Percentiles rank a stretch among this genome's conserved stretches.
phyloP scores from a whole-genome alignment of 2,113 vertebrate species.

The Eleginops maclovinus region DNA sequence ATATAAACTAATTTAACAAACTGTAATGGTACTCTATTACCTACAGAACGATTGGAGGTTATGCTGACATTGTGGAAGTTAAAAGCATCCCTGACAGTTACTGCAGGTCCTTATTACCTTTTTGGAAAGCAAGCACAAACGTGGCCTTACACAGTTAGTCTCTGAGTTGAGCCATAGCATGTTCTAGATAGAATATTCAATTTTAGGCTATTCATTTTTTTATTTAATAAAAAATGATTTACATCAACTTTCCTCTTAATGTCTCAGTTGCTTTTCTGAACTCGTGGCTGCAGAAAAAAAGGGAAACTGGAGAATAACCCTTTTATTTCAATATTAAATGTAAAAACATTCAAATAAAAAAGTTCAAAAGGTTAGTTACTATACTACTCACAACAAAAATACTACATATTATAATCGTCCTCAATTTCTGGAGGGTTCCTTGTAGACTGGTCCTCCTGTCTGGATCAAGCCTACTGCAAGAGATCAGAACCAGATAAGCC shows the following conservation, averaged over 20 bases:
- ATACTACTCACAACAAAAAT: no score
- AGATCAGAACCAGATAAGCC: no score
- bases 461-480: no score
- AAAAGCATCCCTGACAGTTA: neutral
- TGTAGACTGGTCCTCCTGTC: no score
- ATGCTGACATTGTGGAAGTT: neutral
- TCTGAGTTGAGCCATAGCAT: slow-evolving; percentile 19
- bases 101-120: neutral
- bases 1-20: slow-evolving; percentile 43
- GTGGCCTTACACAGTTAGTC: slow-evolving; percentile 51
- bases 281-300: no score
- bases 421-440: no score
- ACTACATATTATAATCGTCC: no score
- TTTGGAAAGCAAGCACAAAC: neutral
- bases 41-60: neutral
- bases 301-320: no score
- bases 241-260: neutral
- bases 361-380: no score
- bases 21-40: neutral
- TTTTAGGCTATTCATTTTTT: slow-evolving; percentile 24
- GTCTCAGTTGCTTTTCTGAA: no score
- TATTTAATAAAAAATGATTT: slow-evolving; percentile 40
- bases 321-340: no score
- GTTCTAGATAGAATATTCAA: slow-evolving; percentile 49
- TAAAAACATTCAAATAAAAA: no score